Evolutionary conservation across 1,140 invertebrate species (phyloP), one percentile per base, ranked within the genome.

Genomic region (Laupala kohalensis): DNA sequence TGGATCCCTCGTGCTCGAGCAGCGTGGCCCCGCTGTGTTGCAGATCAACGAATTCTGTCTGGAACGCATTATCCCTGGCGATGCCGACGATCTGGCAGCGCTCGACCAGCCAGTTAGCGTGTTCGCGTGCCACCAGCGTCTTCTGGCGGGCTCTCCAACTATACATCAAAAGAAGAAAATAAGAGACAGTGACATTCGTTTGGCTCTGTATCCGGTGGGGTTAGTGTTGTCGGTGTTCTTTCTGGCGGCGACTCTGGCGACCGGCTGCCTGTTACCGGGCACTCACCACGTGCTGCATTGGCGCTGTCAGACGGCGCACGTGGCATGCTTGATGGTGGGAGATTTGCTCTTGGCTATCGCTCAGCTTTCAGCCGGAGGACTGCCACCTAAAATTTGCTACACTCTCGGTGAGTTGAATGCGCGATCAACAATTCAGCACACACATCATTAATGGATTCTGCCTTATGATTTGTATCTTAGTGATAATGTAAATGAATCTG

Each of bases 281-380:
- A 89, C 88, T 71, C 90, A 93, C 82, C 91, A 92, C 83, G 89
- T 90, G 66, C 82, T 93, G 72, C 91, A 93, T 80, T 92, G 91
- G 90, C 84, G 90, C 72, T 92, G 91, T 77, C 91, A 93, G 83
- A 92, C 90, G 69, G 87, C 91, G 81, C 90, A 93, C 79, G 89
- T 93, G 73, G 87, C 87, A 67, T 91, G 90, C 77, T 84, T 93
- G 70, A 85, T 93, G 79, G 80, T 92, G 72, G 91, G 90, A 64
- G 88, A 92, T 79, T 83, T 92, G 63, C 82, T 91, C 76, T 85
- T 93, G 78, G 90, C 89, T 72, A 85, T 88, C 77, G 88, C 88
- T 75, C 90, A 91, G 77, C 82, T 92, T 12, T 83, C 85, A 24
- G 84, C 84, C 2, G 80, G 83, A 66, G 78, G 82, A 9, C 83